Base-by-base conservation (phyloP, 1,140 invertebrate species). In the Scaptomyza graminum region DNA sequence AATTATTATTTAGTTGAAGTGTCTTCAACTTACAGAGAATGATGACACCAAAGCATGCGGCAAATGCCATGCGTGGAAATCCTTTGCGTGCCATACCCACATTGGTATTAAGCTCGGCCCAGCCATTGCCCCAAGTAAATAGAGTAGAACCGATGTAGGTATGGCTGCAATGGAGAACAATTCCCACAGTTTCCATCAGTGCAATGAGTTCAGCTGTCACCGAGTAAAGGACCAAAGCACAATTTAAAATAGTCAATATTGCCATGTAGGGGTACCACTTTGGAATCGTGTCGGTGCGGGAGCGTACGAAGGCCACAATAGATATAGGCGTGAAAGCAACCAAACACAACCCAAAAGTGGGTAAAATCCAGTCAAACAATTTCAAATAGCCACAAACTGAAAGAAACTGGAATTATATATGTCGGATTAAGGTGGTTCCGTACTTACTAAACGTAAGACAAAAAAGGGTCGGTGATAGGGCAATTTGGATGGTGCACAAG, bases 91-190 rank as follows among this genome's bases (percentile, higher is more conserved):
- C 70, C 25, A 76, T 28, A 43, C 8, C 28, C 31, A 64, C 9
- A 18, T 64, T 64, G 0, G 63, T n/a, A 44, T 57, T 8, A 0
- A 72, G 5, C n/a, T 62, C 68, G 6, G 50, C 37, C n/a, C 65
- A 1, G 2, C 62, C 18, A 13, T n/a, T 37, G 5, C 68, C 73
- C 73, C 73, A 76, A 13, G 68, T 66, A 9, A 41, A 72, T 7
- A 76, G 12, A 11, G 73, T 76, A 31, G 51, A 72, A 1, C 68
- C 73, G 2, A 76, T 66, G 22, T 72, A 76, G 0, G 56, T 57
- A 22, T 72, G 44, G 25, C 73, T 76, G 2, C 61, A 31, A 0
- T 59, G 18, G 0, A 76, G 50, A 0, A 43, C 44, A 8, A 73
- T 54, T 7, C 74, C 74, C 22, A 76, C 8, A 9, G 74, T 51